Conservation (phyloP, 2,113 vertebrate species). For the Sarotherodon lohbergeri region DNA sequence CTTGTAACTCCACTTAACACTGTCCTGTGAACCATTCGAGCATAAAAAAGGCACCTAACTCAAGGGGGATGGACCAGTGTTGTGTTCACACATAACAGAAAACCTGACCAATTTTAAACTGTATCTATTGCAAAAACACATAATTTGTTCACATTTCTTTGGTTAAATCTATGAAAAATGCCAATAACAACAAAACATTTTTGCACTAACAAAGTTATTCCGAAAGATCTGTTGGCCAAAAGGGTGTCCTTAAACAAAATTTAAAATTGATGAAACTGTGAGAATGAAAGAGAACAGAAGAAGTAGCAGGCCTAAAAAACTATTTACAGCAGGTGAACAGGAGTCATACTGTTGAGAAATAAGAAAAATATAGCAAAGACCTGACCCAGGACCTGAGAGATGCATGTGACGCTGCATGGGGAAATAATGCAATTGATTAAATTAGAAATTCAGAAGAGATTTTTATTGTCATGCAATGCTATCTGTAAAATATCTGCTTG, state of each 20-base stretch:
- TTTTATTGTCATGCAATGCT: neutral
- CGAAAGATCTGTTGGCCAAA: neutral
- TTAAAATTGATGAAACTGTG: no score
- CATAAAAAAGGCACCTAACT: neutral
- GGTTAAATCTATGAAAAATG: neutral
- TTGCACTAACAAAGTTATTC: neutral
- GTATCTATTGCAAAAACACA: neutral
- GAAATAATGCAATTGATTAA: neutral
- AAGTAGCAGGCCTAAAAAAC: neutral
- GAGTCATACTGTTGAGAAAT: neutral
- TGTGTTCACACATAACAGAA: neutral
- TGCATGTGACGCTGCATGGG: neutral
- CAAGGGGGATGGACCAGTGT: neutral
- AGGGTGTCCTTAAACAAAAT: neutral
- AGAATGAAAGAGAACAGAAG: neutral
- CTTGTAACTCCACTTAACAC: neutral
- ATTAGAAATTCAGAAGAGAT: neutral
- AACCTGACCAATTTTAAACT: neutral
- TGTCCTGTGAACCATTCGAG: neutral
- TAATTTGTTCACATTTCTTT: neutral
- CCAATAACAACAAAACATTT: neutral
- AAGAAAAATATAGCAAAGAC: neutral
- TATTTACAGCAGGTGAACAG: neutral
- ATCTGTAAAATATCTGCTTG: neutral
- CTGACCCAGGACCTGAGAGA: neutral